Evolutionary conservation across 1,140 invertebrate genomes (phyloP).

Genomic region (Danaus plexippus): DNA sequence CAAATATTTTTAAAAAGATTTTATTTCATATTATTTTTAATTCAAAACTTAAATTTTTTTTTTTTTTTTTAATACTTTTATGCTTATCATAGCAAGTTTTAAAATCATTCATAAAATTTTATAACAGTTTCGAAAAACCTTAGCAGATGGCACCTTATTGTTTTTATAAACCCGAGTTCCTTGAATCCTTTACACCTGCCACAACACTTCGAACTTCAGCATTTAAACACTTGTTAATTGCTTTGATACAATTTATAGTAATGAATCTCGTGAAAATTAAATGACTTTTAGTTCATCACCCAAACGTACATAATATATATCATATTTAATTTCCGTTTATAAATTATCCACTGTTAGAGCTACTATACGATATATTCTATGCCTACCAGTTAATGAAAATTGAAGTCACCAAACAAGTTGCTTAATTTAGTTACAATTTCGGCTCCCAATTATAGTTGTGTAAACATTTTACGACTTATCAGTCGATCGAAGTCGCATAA

Average conservation of each 20-base stretch:
- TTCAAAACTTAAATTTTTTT: no score
- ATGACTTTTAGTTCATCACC: no score
- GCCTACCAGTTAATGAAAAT: no score
- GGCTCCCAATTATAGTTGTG: constrained; percentile 18
- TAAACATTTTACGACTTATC: constrained; percentile 21
- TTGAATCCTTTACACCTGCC: constrained; percentile 37
- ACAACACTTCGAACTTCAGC: constrained; percentile 25
- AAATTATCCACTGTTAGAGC: no score
- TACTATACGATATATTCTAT: no score
- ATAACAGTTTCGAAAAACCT: constrained; percentile 10
- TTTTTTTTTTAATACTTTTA: constrained; percentile 22
- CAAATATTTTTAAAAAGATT: no score
- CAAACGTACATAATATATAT: no score
- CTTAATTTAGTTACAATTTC: constrained; percentile 14
- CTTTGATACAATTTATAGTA: background rate
- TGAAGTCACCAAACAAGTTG: background rate
- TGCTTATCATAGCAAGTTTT: no score
- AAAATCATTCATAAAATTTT: constrained; percentile 12
- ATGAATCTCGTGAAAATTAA: no score
- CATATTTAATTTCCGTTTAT: no score
- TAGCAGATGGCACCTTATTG: constrained; percentile 36
- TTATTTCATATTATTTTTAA: no score
- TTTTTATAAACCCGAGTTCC: constrained; percentile 39
- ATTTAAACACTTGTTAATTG: constrained; percentile 18
- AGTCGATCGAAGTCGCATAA: constrained; percentile 13